Base-by-base conservation (phyloP, 2,888 invertebrate genomes). In the Eupithecia exiguata region DNA sequence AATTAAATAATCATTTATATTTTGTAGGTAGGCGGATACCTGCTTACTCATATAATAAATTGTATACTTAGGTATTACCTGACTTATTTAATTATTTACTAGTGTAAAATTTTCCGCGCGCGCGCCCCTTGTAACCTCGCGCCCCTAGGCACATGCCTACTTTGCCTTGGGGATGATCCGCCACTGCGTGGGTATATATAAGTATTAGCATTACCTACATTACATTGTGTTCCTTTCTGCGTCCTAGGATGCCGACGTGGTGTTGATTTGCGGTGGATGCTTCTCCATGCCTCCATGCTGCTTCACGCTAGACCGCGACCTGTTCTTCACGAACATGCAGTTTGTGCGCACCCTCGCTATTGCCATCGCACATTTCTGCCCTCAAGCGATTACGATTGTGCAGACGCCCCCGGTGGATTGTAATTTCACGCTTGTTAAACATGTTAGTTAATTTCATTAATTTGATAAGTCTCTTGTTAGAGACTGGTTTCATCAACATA, bases 371-470 rank as follows among this genome's bases (percentile, higher is more conserved):
- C 85, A 89, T 79, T 92, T 92, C 84, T 88, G 90, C 18, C 93
- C 93, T 0, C 82, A 90, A 1, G 93, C 94, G 7, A 71, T 92
- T 38, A 80, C 93, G n/a, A 92, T 90, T 0, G 78, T 94, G 1
- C 92, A 93, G 77, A 91, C 93, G 1, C 92, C 94, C 21, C 94
- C 94, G 0, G 92, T 94, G 0, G 94, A 94, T 78, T 89, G 90
- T 79, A 94, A 93, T 83, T 92, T 89, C 76, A 84, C 92, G 0
- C 84, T 93, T 3, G 88, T 89, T 75, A 86, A 86, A 73, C 86
- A 92, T 84, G 94, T 94, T 77, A 87, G 92, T 87, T 36, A 14
- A 10, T 36, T 36, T n/a, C 7, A 36, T 46, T 1, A 30, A 36
- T 35, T 16, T n/a, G 40, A 21, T 40, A 1, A 66, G 21, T 66